Base-by-base conservation (phyloP, 2,797 vertebrate genomes). In the Heliangelus exortis region DNA sequence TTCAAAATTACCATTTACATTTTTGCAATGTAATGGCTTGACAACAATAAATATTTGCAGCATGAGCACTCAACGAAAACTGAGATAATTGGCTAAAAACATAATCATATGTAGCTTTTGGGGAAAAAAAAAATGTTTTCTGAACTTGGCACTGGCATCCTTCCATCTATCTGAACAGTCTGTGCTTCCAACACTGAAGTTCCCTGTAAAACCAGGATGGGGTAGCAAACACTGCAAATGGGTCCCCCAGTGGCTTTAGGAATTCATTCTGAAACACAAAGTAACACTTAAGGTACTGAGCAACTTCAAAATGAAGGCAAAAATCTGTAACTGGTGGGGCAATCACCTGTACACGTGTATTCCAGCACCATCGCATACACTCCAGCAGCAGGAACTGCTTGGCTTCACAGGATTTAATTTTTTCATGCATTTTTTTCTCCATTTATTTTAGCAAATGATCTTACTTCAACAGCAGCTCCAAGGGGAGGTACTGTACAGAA, bases 401-500 rank as follows among this genome's bases (percentile, higher is more conserved):
- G 74, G 84, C 68, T 92, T 93, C 39, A 31, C 71, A 10, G 43
- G 71, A 48, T 82, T 74, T 68, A n/a, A 68, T 63, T 47, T 5
- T 29, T 62, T 77, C 50, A 57, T 76, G 43, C 28, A 36, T 68
- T 78, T 81, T 33, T 89, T 84, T 61, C 31, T 79, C 90, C 34
- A 45, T 95, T 84, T 94, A 47, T 80, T 95, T 89, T 74, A 79
- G 90, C 71, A 89, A 79, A 54, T 34, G 6, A 50, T 36, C 57
- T 79, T 45, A 61, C 78, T 94, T 90, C 67, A 43, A 31, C 19
- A 74, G 81, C 34, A n/a, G 41, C 81, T 92, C 84, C 23, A 25
- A 2, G 1, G 68, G 84, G 86, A 96, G 48, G 85, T 61, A 2
- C 88, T 81, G 55, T 36, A 33, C 48, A 45, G 18, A 5, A 62